Conservation (phyloP, 1,140 invertebrate species). For the Orussus abietinus region DNA sequence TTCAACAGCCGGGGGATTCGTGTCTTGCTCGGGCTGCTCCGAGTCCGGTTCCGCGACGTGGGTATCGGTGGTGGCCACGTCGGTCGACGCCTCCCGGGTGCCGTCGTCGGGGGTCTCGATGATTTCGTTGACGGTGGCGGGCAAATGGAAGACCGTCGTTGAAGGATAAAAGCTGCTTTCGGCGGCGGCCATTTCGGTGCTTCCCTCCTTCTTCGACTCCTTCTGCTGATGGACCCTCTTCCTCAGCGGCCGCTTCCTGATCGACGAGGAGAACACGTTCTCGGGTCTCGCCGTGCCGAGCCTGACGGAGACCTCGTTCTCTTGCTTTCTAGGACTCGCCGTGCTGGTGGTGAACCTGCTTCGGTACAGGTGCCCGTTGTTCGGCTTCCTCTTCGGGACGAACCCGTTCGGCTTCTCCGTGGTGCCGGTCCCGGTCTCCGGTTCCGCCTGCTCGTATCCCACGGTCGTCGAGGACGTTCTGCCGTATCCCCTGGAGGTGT, state of each 20-base stretch:
- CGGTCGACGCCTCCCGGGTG: slow-evolving; percentile 6
- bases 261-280: slow-evolving; percentile 35
- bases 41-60: slow-evolving; percentile 14
- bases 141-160: too few species aligned
- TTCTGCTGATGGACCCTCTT: background rate
- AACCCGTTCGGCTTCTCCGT: slow-evolving; percentile 38
- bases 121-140: too few species aligned
- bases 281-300: slow-evolving; percentile 31
- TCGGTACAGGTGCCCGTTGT: slow-evolving; percentile 35
- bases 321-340: slow-evolving; percentile 1
- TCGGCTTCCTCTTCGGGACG: slow-evolving; percentile 35
- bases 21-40: slow-evolving; percentile 14
- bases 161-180: slow-evolving; percentile 38
- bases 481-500: slow-evolving; percentile 36
- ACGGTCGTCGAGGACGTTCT: slow-evolving; percentile 32
- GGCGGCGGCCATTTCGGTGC: slow-evolving; percentile 37
- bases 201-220: slow-evolving; percentile 14
- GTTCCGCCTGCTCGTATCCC: background rate
- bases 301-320: too few species aligned
- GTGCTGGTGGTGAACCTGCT: slow-evolving; percentile 30
- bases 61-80: slow-evolving; percentile 11
- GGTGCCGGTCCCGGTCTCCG: slow-evolving; percentile 12
- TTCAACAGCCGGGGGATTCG: slow-evolving; percentile 11
- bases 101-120: background rate
- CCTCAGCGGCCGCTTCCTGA: slow-evolving; percentile 27